Percentiles rank a stretch among this genome's conserved stretches.
phyloP scores from a whole-genome alignment of 2,113 vertebrate species.

The Sinocyclocheilus anophthalmus region DNA sequence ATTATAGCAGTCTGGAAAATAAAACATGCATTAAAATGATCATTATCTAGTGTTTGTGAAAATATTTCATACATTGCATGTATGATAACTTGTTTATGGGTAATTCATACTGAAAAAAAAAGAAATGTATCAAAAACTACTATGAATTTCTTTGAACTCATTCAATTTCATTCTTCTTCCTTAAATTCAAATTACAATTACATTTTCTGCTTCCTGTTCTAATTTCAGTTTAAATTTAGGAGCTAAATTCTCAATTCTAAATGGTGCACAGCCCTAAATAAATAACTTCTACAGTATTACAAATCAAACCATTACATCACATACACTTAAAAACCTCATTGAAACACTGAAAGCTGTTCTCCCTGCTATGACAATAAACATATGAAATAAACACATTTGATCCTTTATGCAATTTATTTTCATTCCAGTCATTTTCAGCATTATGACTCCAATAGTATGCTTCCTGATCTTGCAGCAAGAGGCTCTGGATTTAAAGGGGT shows the following conservation, averaged over 20 bases:
- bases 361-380: not conserved
- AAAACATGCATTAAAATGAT: not conserved
- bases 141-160: not conserved
- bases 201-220: not conserved
- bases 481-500: not conserved
- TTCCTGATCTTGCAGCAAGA: not conserved
- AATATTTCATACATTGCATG: not conserved
- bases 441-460: not conserved
- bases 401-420: not conserved
- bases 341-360: too few relatives aligned
- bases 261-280: not conserved
- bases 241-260: conserved; percentile 10
- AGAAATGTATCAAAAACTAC: not conserved
- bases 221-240: not conserved
- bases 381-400: not conserved
- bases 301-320: not conserved
- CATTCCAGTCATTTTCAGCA: conserved; percentile 6
- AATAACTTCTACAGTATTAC: not conserved
- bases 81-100: not conserved
- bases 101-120: not conserved
- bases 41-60: not conserved
- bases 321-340: not conserved
- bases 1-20: not conserved
- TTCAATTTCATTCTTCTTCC: not conserved
- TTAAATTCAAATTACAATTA: not conserved